Evolutionary conservation across 2,797 vertebrate species (phyloP).

Genomic region (Leucoraja ocellata): DNA sequence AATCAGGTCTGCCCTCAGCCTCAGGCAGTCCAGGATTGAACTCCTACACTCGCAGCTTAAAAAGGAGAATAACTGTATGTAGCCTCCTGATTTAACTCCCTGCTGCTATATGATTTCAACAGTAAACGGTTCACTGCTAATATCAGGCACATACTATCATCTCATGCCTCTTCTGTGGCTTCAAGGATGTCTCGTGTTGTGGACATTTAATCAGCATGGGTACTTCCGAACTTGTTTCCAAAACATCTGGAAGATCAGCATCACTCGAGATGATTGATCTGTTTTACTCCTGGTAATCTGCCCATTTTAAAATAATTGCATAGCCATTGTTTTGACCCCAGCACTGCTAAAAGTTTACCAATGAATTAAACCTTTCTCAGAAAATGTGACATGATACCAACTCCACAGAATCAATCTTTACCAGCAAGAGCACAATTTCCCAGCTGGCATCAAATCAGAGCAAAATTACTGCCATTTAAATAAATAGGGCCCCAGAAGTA

Average conservation of each 20-base stretch:
- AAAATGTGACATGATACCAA: slow-evolving; percentile 15
- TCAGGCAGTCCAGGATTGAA: too few species aligned
- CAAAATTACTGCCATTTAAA: neutral
- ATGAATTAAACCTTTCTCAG: neutral
- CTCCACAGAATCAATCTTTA: slow-evolving; percentile 9
- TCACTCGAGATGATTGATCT: neutral
- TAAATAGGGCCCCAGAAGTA: slow-evolving; percentile 16
- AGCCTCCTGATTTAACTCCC: too few species aligned
- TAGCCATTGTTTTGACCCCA: neutral
- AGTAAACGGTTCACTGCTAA: neutral
- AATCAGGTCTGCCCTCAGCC: too few species aligned
- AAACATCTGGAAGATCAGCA: neutral
- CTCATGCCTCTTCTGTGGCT: neutral
- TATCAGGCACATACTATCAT: neutral
- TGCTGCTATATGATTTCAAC: too few species aligned
- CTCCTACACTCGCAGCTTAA: too few species aligned
- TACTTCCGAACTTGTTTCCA: neutral
- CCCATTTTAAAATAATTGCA: slow-evolving; percentile 4
- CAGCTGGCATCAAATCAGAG: neutral
- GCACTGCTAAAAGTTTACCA: neutral
- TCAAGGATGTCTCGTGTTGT: too few species aligned
- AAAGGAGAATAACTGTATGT: too few species aligned
- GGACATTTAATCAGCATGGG: too few species aligned
- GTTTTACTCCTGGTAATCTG: neutral
- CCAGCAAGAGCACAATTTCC: slow-evolving; percentile 12